Percentiles rank a stretch among this genome's conserved stretches.
phyloP scores from a whole-genome alignment of 2,113 vertebrate genomes.

The Phaethornis superciliosus region DNA sequence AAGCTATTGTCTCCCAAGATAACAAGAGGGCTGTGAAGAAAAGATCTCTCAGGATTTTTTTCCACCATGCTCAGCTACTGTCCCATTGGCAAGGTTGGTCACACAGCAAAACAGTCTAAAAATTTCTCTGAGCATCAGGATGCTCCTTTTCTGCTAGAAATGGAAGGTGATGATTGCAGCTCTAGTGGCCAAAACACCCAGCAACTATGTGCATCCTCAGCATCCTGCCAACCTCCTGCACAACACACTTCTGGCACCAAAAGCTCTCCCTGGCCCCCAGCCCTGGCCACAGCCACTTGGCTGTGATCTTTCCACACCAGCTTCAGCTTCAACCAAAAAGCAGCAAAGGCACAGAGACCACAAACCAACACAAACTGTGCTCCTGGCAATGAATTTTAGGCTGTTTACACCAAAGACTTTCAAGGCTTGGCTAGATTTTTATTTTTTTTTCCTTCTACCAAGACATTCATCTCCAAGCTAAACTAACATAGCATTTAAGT shows the following conservation, averaged over 20 bases:
- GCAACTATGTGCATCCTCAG: neutral
- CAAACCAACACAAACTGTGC: fast-evolving
- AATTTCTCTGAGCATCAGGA: neutral
- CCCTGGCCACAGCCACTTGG: neutral
- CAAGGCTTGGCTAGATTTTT: neutral
- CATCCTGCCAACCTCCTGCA: neutral
- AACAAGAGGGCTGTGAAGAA: neutral
- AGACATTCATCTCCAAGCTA: neutral
- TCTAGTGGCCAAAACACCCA: neutral
- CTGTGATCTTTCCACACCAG: neutral
- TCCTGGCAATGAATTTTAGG: neutral
- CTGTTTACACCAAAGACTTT: neutral
- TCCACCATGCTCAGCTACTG: neutral
- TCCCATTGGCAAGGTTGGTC: neutral
- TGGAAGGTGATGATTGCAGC: neutral
- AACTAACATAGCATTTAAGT: neutral
- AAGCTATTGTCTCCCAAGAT: neutral
- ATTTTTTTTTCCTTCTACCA: neutral
- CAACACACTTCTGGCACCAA: neutral
- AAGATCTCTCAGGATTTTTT: neutral
- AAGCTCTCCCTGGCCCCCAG: neutral
- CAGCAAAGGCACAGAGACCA: neutral
- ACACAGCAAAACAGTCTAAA: neutral
- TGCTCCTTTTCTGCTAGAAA: neutral
- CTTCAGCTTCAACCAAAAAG: neutral